phyloP scores from a whole-genome alignment of 2,797 vertebrate genomes.

The Lerista edwardsae region DNA sequence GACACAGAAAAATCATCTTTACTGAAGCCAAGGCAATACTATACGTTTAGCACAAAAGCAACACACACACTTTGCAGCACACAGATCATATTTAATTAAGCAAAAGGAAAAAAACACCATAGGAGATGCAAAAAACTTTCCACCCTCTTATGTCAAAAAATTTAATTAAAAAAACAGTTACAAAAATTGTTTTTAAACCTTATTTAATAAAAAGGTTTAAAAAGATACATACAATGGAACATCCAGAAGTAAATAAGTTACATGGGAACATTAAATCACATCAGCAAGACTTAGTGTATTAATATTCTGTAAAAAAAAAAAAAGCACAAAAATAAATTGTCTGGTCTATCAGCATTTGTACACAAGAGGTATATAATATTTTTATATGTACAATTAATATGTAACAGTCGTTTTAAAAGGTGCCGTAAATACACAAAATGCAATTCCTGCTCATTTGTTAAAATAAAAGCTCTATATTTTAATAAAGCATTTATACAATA shows the following conservation, averaged over 20 bases:
- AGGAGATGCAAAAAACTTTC: neutral
- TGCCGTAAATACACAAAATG: constrained; percentile 81
- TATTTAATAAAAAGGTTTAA: constrained; percentile 83
- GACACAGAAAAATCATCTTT: neutral
- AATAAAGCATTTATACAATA: constrained; percentile 83
- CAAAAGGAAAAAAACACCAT: neutral
- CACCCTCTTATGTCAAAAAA: constrained; percentile 1
- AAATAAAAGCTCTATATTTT: constrained; percentile 83
- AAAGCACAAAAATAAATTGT: constrained; percentile 84
- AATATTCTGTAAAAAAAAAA: constrained; percentile 83
- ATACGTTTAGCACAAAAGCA: neutral
- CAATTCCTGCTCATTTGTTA: constrained; percentile 79
- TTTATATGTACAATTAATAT: constrained; percentile 74
- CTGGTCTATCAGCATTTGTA: constrained; percentile 84
- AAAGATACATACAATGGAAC: constrained; percentile 80
- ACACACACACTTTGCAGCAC: neutral
- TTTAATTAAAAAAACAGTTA: constrained; percentile 37
- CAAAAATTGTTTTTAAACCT: constrained; percentile 72
- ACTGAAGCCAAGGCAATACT: neutral
- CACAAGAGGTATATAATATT: constrained; percentile 78
- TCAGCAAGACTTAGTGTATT: constrained; percentile 85
- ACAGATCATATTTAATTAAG: neutral
- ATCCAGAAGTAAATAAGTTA: constrained; percentile 85
- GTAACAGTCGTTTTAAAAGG: constrained; percentile 83
- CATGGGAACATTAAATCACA: constrained; percentile 83